phyloP scores from a whole-genome alignment of 2,888 invertebrate genomes.

The Tethea ocularis region DNA sequence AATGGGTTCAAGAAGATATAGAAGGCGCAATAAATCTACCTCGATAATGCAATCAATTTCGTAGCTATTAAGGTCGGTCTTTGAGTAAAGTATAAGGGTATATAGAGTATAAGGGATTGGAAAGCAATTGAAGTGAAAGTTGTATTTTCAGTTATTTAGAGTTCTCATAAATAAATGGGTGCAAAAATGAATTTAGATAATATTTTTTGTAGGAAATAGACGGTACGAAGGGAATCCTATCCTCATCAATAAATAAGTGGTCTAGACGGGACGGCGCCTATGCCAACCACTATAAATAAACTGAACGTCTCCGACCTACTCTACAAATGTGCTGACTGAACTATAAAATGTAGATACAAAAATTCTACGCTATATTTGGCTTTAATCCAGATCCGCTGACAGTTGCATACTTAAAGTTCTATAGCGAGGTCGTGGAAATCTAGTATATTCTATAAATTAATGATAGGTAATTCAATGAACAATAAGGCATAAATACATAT shows the following conservation, averaged over 20 bases:
- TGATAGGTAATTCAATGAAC: slow-evolving; percentile 23
- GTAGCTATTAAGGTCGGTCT: slow-evolving; percentile 33
- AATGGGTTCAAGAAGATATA: slow-evolving; percentile 40
- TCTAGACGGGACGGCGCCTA: slow-evolving; percentile 68
- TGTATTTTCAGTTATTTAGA: neutral
- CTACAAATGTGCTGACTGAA: slow-evolving; percentile 40
- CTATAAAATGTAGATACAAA: slow-evolving; percentile 36
- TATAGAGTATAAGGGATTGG: slow-evolving; percentile 27
- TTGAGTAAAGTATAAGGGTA: slow-evolving; percentile 33
- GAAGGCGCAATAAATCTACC: slow-evolving; percentile 49
- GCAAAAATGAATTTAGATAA: slow-evolving; percentile 16
- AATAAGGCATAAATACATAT: slow-evolving; percentile 33
- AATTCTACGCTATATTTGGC: slow-evolving; percentile 49
- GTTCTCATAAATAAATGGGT: neutral
- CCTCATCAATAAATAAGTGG: slow-evolving; percentile 50
- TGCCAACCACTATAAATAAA: slow-evolving; percentile 55
- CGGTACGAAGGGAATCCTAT: slow-evolving; percentile 48
- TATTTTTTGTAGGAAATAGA: slow-evolving; percentile 28
- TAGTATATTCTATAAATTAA: slow-evolving; percentile 10
- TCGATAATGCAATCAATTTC: slow-evolving; percentile 49
- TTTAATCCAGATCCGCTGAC: slow-evolving; percentile 35
- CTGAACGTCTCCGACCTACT: slow-evolving; percentile 44
- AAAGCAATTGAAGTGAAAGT: neutral
- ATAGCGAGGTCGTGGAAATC: slow-evolving; percentile 13
- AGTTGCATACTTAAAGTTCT: slow-evolving; percentile 14